These are phyloP conservation scores for Solenopsis invicta DNA, from an alignment of 1,140 invertebrate genomes.

Conservation along the genomic window DNA sequence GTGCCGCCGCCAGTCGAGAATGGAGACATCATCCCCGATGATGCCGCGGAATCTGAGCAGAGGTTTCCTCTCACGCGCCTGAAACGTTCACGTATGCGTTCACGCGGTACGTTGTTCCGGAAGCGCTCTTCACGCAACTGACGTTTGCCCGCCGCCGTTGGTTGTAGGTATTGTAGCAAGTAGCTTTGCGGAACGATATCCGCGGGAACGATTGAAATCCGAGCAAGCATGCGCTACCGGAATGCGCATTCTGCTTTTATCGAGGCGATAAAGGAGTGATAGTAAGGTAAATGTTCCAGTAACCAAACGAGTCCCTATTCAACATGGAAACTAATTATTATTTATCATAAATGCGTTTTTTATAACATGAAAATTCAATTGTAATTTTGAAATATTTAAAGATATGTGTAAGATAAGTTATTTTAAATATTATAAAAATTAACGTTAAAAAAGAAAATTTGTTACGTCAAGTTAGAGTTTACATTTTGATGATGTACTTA, in stretches of 20 bases:
- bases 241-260: not conserved
- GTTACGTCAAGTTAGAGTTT: too few relatives aligned
- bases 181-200: conserved; percentile 9
- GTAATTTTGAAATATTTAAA: too few relatives aligned
- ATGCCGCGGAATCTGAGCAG: conserved; percentile 59
- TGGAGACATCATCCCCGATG: conserved; percentile 64
- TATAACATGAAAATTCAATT: too few relatives aligned
- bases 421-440: too few relatives aligned
- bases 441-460: too few relatives aligned
- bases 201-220: conserved; percentile 2
- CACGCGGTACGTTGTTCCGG: conserved; percentile 57
- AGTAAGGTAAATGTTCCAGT: too few relatives aligned
- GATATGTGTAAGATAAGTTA: too few relatives aligned
- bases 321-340: too few relatives aligned
- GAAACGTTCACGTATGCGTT: not conserved
- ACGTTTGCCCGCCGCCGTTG: not conserved
- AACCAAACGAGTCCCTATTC: too few relatives aligned
- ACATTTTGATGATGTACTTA: too few relatives aligned
- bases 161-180: conserved; percentile 47
- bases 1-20: conserved; percentile 23
- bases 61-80: conserved; percentile 48
- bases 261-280: not conserved
- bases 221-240: not conserved
- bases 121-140: conserved; percentile 51
- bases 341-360: too few relatives aligned